Percentiles rank a stretch among this genome's conserved stretches.
Evolutionary conservation across 2,113 vertebrate genomes (phyloP).

Genomic region (Anhinga rufa): DNA sequence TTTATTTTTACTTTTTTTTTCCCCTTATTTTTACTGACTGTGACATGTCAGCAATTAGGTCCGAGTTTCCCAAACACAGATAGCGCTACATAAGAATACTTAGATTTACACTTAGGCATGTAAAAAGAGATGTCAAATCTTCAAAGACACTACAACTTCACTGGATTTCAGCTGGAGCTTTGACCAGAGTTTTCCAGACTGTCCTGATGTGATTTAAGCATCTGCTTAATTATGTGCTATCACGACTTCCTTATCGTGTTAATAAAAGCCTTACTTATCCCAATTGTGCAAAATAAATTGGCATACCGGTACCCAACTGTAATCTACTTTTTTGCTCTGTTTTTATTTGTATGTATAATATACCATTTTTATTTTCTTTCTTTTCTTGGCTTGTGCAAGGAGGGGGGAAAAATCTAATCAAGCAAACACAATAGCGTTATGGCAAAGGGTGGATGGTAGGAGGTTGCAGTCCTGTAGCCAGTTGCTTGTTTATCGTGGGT

Average conservation of each 20-base stretch:
- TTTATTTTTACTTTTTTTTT: too few relatives aligned
- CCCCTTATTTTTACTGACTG: background rate
- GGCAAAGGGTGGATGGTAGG: background rate
- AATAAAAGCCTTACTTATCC: background rate
- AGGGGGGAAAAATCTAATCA: background rate
- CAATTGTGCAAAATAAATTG: rapidly evolving
- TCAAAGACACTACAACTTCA: background rate
- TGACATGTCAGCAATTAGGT: background rate
- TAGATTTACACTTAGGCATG: background rate
- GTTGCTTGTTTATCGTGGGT: constrained; percentile 2
- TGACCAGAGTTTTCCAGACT: background rate
- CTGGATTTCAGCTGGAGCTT: background rate
- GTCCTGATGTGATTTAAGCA: background rate
- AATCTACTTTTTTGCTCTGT: background rate
- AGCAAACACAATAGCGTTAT: background rate
- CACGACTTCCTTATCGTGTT: rapidly evolving
- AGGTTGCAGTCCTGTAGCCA: constrained; percentile 9
- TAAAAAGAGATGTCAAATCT: background rate
- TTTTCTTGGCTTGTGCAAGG: background rate
- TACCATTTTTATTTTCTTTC: background rate
- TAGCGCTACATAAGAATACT: background rate
- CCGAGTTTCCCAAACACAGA: background rate
- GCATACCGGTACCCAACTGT: rapidly evolving
- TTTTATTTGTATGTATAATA: background rate
- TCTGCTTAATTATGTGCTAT: background rate